Percentiles rank a stretch among this genome's conserved stretches.
phyloP scores from a whole-genome alignment of 2,888 invertebrate genomes.

The Cephus runcator region DNA sequence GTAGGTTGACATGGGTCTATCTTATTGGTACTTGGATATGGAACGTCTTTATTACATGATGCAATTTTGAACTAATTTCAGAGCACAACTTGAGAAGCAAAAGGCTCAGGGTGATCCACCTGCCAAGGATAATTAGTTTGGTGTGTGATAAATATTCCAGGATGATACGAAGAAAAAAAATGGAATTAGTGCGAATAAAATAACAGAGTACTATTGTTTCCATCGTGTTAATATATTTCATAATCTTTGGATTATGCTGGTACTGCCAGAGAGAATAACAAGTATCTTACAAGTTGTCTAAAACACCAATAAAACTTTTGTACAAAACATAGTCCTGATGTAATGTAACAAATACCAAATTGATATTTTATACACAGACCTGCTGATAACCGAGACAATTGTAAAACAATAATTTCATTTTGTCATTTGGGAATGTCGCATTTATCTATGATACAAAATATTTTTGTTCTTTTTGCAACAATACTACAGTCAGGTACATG shows the following conservation, averaged over 20 bases:
- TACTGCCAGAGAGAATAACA: neutral
- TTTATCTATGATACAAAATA: neutral
- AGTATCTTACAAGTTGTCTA: no score
- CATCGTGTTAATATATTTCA: slow-evolving; percentile 1
- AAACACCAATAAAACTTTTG: neutral
- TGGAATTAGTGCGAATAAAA: neutral
- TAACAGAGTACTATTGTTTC: slow-evolving; percentile 6
- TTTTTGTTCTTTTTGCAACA: no score
- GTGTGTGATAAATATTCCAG: no score
- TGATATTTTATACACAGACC: no score
- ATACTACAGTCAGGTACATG: slow-evolving; percentile 31
- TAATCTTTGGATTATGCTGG: slow-evolving; percentile 4
- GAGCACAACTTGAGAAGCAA: slow-evolving; percentile 76
- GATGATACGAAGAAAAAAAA: no score
- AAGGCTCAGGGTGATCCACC: slow-evolving; percentile 55
- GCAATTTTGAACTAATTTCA: slow-evolving; percentile 62
- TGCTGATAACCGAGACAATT: neutral
- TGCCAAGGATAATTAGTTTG: slow-evolving; percentile 39
- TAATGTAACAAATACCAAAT: no score
- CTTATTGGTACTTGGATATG: neutral
- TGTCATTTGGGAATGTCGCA: neutral
- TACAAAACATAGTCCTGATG: no score
- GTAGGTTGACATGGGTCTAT: slow-evolving; percentile 64
- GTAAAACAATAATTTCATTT: neutral
- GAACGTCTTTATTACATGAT: no score